Conservation (phyloP, 1,140 invertebrate genomes). For the Samia ricini region DNA sequence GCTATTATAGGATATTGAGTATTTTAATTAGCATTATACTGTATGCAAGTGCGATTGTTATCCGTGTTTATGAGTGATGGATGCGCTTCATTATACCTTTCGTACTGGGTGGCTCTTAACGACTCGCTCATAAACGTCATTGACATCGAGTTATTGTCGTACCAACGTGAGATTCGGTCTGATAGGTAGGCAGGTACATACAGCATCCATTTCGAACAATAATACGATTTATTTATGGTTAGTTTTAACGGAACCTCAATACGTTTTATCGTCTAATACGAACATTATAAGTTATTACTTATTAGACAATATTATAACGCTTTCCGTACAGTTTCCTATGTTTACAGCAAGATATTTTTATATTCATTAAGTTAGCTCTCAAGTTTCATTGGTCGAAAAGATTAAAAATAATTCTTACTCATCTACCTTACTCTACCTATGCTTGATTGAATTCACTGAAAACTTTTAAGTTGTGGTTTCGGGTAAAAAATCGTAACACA, state of each 20-base stretch:
- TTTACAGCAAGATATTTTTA: no score
- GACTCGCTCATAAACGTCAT: conserved; percentile 51
- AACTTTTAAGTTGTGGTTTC: no score
- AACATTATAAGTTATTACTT: conserved; percentile 42
- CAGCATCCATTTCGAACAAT: conserved; percentile 52
- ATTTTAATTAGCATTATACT: conserved; percentile 10
- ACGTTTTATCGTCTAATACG: conserved; percentile 42
- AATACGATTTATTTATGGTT: conserved; percentile 72
- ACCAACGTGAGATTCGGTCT: conserved; percentile 41
- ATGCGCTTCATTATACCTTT: conserved; percentile 54
- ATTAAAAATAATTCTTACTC: no score
- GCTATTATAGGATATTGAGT: neutral
- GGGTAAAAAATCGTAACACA: no score
- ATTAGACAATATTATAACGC: conserved; percentile 41
- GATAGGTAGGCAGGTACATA: neutral
- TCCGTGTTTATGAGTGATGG: conserved; percentile 41
- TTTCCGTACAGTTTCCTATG: conserved; percentile 45
- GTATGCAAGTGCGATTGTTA: conserved; percentile 47
- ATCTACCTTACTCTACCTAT: no score
- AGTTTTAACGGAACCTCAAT: conserved; percentile 37
- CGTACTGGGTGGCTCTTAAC: conserved; percentile 62
- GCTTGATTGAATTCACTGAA: no score
- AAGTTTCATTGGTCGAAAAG: no score
- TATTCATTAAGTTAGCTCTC: no score
- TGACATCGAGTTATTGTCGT: conserved; percentile 61